These are phyloP conservation scores for Drosophila nigromelanica DNA, from an alignment of 1,140 invertebrate species.

Conservation along the genomic window DNA sequence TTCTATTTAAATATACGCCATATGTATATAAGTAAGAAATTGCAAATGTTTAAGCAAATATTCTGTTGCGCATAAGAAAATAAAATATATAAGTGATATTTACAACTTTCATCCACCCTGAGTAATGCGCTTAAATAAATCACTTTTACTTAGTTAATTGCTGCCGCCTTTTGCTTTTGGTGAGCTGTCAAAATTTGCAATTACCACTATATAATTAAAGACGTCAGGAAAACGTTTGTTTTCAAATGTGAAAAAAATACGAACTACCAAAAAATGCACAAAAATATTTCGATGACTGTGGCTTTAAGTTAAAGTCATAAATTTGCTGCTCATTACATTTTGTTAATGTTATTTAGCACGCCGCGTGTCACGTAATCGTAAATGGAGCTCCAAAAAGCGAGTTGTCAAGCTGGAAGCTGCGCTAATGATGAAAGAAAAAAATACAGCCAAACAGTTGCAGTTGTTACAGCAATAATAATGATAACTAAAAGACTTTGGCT, in stretches of 20 bases:
- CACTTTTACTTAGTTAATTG: conserved; percentile 15
- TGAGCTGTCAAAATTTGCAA: conserved; percentile 59
- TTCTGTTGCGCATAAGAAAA: neutral
- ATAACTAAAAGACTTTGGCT: conserved; percentile 35
- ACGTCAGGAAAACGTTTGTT: conserved; percentile 18
- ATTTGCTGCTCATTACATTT: conserved; percentile 64
- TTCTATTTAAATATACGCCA: too few species aligned
- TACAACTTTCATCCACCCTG: conserved; percentile 18
- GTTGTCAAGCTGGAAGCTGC: conserved; percentile 33
- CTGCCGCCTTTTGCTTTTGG: conserved; percentile 20
- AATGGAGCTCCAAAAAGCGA: conserved; percentile 47
- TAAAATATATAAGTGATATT: neutral
- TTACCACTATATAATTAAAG: conserved; percentile 67
- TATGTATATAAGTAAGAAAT: too few species aligned
- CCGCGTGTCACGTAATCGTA: conserved; percentile 67
- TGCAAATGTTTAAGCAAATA: neutral
- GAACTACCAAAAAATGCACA: neutral
- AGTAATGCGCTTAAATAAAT: conserved; percentile 16
- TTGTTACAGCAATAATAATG: conserved; percentile 22
- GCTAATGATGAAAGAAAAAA: conserved; percentile 38
- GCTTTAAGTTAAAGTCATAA: conserved; percentile 52
- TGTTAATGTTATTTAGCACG: conserved; percentile 64
- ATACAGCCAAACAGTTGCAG: conserved; percentile 1
- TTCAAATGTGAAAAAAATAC: conserved; percentile 13
- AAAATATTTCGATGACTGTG: conserved; percentile 50